These are phyloP conservation scores for Eulemur mongoz DNA, from an alignment of 2,797 vertebrate species.

Conservation along the genomic window DNA sequence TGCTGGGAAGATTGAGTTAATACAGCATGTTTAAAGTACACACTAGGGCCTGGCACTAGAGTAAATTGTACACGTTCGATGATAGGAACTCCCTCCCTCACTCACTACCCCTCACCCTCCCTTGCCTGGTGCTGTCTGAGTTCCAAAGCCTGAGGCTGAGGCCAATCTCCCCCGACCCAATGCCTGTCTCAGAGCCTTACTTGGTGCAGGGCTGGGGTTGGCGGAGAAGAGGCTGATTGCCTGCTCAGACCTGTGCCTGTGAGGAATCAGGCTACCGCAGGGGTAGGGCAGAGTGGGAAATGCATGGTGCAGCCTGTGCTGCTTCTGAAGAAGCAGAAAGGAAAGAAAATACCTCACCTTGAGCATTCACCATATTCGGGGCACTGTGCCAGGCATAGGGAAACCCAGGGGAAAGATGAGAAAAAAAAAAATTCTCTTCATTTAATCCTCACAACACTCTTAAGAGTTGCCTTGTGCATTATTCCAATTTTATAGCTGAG, in stretches of 20 bases:
- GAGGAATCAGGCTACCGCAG: neutral
- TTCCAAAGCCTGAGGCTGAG: neutral
- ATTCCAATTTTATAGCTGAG: neutral
- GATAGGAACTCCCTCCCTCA: neutral
- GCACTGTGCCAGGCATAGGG: neutral
- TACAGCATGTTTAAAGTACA: neutral
- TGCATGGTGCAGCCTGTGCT: neutral
- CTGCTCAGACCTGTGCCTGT: neutral
- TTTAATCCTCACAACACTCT: neutral
- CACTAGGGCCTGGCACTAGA: neutral
- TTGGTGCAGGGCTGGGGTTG: neutral
- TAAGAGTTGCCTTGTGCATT: neutral
- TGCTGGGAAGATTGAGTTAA: neutral
- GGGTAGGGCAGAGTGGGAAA: neutral
- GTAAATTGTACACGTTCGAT: neutral
- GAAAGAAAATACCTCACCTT: neutral
- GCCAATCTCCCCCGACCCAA: accelerated
- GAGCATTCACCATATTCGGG: neutral
- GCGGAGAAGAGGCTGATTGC: neutral
- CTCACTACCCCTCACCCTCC: too few relatives aligned
- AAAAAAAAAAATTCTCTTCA: neutral
- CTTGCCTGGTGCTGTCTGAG: neutral
- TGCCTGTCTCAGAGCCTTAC: neutral
- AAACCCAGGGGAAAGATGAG: neutral
- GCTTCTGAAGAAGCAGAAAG: neutral